These are phyloP conservation scores for Furcifer pardalis DNA, from an alignment of 2,797 vertebrate species.

Conservation along the genomic window DNA sequence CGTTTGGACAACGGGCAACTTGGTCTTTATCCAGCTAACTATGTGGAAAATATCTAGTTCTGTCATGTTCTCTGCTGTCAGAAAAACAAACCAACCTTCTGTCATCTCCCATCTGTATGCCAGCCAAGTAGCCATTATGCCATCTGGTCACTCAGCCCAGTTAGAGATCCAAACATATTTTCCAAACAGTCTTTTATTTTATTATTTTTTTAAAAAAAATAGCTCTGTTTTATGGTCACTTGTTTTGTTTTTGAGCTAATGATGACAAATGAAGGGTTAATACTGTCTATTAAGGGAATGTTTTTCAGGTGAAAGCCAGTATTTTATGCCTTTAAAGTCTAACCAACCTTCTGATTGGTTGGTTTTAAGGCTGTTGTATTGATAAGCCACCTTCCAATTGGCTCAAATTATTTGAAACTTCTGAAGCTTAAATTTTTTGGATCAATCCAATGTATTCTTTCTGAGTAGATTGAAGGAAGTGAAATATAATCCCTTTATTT, in stretches of 20 bases:
- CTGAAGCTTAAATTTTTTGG: slow-evolving; percentile 50
- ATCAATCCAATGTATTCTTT: slow-evolving; percentile 56
- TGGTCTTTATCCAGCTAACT: slow-evolving; percentile 98
- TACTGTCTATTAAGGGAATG: slow-evolving; percentile 35
- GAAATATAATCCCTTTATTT: slow-evolving; percentile 28
- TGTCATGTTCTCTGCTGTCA: slow-evolving; percentile 62
- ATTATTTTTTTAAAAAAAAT: slow-evolving; percentile 81
- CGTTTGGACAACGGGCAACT: slow-evolving; percentile 92
- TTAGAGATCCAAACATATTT: slow-evolving; percentile 93
- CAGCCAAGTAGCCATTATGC: slow-evolving; percentile 64
- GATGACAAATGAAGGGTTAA: slow-evolving; percentile 57
- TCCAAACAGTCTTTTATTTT: slow-evolving; percentile 84
- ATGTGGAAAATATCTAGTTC: slow-evolving; percentile 92
- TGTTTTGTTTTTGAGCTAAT: slow-evolving; percentile 56
- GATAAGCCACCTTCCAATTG: slow-evolving; percentile 66
- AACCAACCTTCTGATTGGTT: slow-evolving; percentile 64
- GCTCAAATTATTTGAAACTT: slow-evolving; percentile 60
- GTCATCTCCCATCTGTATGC: slow-evolving; percentile 60
- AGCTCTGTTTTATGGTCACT: slow-evolving; percentile 76
- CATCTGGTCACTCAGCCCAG: slow-evolving; percentile 72
- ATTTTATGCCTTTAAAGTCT: slow-evolving; percentile 72
- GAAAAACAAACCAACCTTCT: slow-evolving; percentile 63
- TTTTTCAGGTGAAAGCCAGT: slow-evolving; percentile 58
- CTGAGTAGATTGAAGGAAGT: slow-evolving; percentile 30
- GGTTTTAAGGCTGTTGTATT: slow-evolving; percentile 70